These are phyloP conservation scores for Ladona fulva DNA, from an alignment of 1,140 invertebrate species.

Conservation along the genomic window DNA sequence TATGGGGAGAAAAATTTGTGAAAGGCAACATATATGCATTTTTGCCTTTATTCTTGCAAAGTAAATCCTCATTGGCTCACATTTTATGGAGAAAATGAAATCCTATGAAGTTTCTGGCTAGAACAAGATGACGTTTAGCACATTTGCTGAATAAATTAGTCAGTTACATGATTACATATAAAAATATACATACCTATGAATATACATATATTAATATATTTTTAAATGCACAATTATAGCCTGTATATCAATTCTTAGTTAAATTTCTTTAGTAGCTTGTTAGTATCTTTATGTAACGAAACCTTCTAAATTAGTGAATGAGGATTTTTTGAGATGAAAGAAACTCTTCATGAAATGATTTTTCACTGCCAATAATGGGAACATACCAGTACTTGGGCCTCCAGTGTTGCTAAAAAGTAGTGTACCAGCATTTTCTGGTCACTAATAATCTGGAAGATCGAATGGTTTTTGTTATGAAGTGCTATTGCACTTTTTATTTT, in stretches of 20 bases:
- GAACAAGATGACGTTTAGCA: background rate
- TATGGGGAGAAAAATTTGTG: slow-evolving; percentile 1
- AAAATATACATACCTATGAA: no score
- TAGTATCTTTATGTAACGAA: background rate
- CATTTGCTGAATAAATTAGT: background rate
- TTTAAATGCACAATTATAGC: slow-evolving; percentile 3
- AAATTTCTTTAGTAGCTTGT: background rate
- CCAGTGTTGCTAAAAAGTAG: no score
- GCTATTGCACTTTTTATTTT: no score
- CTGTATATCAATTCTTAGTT: background rate
- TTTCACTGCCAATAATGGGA: background rate
- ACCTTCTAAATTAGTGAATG: background rate
- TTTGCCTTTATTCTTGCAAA: background rate
- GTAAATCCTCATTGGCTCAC: background rate
- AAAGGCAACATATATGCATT: background rate
- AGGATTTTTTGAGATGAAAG: background rate
- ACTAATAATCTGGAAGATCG: no score
- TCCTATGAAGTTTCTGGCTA: no score
- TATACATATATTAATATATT: background rate
- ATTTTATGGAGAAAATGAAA: background rate
- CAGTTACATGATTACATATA: no score
- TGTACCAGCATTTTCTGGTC: no score
- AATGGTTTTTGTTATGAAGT: no score
- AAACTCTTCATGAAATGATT: background rate
- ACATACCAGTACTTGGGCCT: no score